Base-by-base conservation (phyloP, 2,888 invertebrate genomes). In the Drosophila gaucha region DNA sequence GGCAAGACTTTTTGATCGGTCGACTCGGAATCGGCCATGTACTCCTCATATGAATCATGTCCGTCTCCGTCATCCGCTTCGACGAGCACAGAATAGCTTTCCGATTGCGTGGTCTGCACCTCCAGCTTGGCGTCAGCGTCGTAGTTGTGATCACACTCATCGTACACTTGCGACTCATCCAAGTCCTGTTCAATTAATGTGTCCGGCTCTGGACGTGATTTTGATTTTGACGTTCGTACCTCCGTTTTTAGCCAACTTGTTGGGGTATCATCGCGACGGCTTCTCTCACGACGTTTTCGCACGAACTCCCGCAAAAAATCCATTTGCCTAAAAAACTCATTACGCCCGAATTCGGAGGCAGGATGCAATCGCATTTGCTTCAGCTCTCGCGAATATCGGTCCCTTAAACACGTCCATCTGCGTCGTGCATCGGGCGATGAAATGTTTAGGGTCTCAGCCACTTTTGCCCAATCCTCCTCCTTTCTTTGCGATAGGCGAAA, bases 381-480 rank as follows among this genome's bases (percentile, higher is more conserved):
- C 1, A 92, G 74, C 58, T 92, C 92, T 1, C 92, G 86, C 0
- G 91, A 90, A 65, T 92, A 92, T 8, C 91, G 89, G 68, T 92
- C 92, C 2, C 92, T 83, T 8, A 92, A 67, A 2, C 90, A 91
- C 1, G 91, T 91, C 92, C 92, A 92, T 2, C 91, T 83, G n/a
- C 90, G 85, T 10, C 90, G 80, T 26, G 91, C 91, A 24, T 75
- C 74, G 35, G 67, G 54, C 2, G 79, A 84, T 14, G 82, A 67
- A 71, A 89, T 86, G 4, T 79, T 79, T 5, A 90, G 55, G 30
- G 71, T 59, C n/a, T 80, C 67, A 1, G 90, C 90, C 9, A 92
- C 86, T 69, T 85, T 86, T 9, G 85, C 85, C 92, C 92, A 92
- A 52, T 89, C 88, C 65, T 90, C 84, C 26, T 90, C 89, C 68